Evolutionary conservation across 2,797 vertebrate genomes (phyloP), one percentile per base, ranked within the genome.

Genomic region (Gobio occitaniae): DNA sequence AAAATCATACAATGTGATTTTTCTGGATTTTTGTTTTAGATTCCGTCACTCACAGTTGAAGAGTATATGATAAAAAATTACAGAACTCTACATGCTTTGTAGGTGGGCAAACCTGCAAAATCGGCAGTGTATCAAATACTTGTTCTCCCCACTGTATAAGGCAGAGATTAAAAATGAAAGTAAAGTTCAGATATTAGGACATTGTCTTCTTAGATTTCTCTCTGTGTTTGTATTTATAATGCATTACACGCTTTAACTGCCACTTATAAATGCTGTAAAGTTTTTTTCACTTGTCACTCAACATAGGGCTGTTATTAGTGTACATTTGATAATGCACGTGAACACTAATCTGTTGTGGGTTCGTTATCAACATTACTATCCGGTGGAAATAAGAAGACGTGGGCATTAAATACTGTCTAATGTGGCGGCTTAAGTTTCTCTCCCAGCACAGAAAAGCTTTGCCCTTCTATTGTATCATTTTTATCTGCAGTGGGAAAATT

Each of bases 241-340:
- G 48, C 16, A 54, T 75, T 75, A 17, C 25, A 25, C 1, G 10
- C 32, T 66, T 72, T 80, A 29, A 75, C 74, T 29, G 9, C 19
- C 17, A 10, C 11, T 63, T 68, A 54, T 69, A 19, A 70, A 38
- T 25, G 16, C 47, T 66, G 44, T 4, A 38, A 32, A 13, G 13
- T 3, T 11, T 50, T 74, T 29, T 29, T 72, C 9, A 25, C 41
- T 7, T 9, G 44, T 48, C 47, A 74, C 9, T 74, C 29, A 52
- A 36, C 17, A 52, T 11, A 75, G 32, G 12, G 29, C 72, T n/a
- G 54, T 47, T 17, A 36, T 65, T 66, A 48, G 16, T 29, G 77
- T 32, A 65, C 16, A 78, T 25, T 48, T 65, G 38, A 47, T 78
- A 48, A 65, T 78, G 41, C 59, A 63, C 48, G 29, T 48, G 59